Percentiles rank a stretch among this genome's conserved stretches.
Conservation (phyloP, 2,797 vertebrate species). For the Pelochelys cantorii region DNA sequence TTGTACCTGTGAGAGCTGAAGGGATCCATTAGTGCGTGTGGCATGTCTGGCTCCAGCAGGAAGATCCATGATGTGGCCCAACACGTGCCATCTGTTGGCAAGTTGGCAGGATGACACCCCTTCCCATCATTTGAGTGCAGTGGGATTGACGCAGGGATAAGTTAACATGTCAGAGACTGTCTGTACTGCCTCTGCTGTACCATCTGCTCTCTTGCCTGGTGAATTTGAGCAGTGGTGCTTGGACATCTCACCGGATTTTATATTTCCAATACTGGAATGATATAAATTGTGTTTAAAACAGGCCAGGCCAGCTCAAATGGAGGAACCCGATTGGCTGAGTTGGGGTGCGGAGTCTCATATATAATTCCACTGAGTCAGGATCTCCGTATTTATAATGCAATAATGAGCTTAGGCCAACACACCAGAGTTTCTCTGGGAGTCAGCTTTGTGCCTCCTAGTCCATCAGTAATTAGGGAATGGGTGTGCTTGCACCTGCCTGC, state of each 20-base stretch:
- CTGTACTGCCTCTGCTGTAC: not conserved
- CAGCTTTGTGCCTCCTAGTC: not conserved
- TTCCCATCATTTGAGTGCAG: not conserved
- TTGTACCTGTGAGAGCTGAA: not conserved
- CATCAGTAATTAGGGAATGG: not conserved
- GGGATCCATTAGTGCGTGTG: not conserved
- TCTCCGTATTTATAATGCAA: not conserved
- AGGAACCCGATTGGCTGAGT: not conserved
- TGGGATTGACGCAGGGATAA: not conserved
- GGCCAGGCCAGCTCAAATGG: not conserved
- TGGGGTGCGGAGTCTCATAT: not conserved
- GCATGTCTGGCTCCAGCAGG: fast-evolving
- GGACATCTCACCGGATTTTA: not conserved
- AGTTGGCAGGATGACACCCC: not conserved
- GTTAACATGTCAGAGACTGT: not conserved
- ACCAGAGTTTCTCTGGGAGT: not conserved
- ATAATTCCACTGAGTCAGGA: not conserved
- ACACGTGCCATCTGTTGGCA: not conserved
- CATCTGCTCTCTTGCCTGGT: not conserved
- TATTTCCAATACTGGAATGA: not conserved
- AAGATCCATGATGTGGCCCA: not conserved
- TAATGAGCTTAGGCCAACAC: not conserved
- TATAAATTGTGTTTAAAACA: not conserved
- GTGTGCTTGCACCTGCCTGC: not conserved
- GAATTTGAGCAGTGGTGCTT: not conserved